These are phyloP conservation scores for Ploceus nigricollis DNA, from an alignment of 2,113 vertebrate species.

Conservation along the genomic window DNA sequence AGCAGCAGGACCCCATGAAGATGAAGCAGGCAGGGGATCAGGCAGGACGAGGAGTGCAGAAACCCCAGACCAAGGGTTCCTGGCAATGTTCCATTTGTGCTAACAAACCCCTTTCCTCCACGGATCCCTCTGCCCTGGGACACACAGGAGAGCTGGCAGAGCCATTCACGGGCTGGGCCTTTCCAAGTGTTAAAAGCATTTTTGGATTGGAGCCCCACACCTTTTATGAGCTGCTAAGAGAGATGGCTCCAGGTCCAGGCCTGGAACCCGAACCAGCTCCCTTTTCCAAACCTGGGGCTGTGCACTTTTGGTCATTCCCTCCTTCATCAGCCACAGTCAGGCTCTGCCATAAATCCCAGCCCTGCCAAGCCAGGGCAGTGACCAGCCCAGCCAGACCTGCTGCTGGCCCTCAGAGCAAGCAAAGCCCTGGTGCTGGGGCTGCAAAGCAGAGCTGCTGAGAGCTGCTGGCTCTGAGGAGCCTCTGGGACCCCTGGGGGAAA, in stretches of 20 bases:
- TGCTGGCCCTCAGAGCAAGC: background rate
- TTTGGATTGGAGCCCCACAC: conserved; percentile 24
- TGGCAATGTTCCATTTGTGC: background rate
- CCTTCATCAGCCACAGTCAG: background rate
- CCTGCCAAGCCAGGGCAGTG: background rate
- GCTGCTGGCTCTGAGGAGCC: accelerated
- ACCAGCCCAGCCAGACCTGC: background rate
- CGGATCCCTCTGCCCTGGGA: background rate
- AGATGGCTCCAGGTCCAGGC: background rate
- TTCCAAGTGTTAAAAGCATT: conserved; percentile 28
- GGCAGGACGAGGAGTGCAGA: background rate
- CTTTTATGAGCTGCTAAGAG: background rate
- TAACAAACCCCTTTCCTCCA: background rate
- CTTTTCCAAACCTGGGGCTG: background rate
- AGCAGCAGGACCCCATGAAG: background rate
- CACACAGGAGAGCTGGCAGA: background rate
- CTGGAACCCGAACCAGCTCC: background rate
- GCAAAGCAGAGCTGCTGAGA: background rate
- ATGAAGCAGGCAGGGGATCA: background rate
- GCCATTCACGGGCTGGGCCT: background rate
- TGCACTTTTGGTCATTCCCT: background rate
- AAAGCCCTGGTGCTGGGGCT: accelerated
- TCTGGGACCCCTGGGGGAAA: background rate
- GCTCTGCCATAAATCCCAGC: background rate
- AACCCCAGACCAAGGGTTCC: background rate